phyloP scores from a whole-genome alignment of 2,797 vertebrate genomes.

The Channa striata region DNA sequence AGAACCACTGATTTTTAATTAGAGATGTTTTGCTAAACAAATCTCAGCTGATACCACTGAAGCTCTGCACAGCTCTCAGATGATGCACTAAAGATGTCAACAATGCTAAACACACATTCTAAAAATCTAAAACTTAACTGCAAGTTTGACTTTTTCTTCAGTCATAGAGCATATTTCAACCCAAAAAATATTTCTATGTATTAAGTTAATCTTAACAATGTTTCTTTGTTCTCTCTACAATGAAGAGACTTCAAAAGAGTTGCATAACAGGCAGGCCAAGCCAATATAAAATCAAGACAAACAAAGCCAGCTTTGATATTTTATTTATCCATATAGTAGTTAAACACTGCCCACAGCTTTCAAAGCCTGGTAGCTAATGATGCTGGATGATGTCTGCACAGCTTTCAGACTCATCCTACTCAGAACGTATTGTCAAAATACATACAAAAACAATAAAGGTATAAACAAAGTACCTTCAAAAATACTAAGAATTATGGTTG shows the following conservation, averaged over 20 bases:
- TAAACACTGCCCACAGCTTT: slow-evolving; percentile 14
- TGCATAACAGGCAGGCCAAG: slow-evolving; percentile 5
- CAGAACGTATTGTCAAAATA: neutral
- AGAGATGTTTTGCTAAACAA: slow-evolving; percentile 68
- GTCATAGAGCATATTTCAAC: too few relatives aligned
- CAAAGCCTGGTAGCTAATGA: slow-evolving; percentile 32
- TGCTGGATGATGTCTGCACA: slow-evolving; percentile 18
- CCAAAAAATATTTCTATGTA: too few relatives aligned
- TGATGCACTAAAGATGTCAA: slow-evolving; percentile 32
- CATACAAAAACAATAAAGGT: neutral
- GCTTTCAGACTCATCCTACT: slow-evolving; percentile 8
- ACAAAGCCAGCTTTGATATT: slow-evolving; percentile 46
- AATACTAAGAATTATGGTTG: neutral
- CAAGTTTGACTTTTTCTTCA: slow-evolving; percentile 10
- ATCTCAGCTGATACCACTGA: slow-evolving; percentile 47
- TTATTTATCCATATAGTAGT: slow-evolving; percentile 41
- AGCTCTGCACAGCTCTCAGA: slow-evolving; percentile 43
- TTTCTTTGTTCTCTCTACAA: slow-evolving; percentile 15
- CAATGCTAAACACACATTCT: slow-evolving; percentile 21
- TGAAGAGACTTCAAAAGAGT: slow-evolving; percentile 3
- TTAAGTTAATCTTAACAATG: too few relatives aligned
- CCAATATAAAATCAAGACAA: slow-evolving; percentile 7
- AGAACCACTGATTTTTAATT: slow-evolving; percentile 70
- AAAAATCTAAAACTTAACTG: slow-evolving; percentile 6
- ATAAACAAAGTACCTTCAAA: slow-evolving; percentile 16